phyloP scores from a whole-genome alignment of 2,888 invertebrate genomes.

The Chloroclystis v-ata region DNA sequence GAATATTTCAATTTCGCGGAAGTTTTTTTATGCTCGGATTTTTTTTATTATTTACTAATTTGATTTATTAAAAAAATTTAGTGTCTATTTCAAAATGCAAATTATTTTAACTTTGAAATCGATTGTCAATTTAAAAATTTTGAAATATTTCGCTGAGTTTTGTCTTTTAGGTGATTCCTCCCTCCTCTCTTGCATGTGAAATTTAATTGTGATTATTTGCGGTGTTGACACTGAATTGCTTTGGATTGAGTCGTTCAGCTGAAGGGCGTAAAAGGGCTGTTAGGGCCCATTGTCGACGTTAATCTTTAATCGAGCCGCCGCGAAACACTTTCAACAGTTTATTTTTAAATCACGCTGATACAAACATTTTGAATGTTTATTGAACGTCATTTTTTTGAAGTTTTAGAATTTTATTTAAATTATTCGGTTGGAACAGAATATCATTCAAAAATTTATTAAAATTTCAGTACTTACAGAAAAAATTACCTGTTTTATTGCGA shows the following conservation, averaged over 20 bases:
- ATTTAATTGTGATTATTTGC: constrained; percentile 18
- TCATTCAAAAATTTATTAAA: no score
- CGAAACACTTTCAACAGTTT: background rate
- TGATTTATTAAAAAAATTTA: no score
- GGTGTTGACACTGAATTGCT: background rate
- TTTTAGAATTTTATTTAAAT: no score
- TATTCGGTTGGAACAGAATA: no score
- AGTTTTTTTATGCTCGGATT: no score
- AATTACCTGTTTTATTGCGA: no score
- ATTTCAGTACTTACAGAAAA: no score
- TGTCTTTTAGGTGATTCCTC: background rate
- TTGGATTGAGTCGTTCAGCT: constrained; percentile 17
- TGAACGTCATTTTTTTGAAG: background rate
- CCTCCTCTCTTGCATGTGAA: background rate
- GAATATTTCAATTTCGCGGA: background rate
- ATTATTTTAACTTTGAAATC: no score
- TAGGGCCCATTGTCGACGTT: constrained; percentile 22
- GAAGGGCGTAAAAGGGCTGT: constrained; percentile 22
- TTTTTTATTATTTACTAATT: no score
- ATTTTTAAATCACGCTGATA: background rate
- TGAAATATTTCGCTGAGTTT: background rate
- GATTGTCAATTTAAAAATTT: no score
- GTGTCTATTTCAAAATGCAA: no score
- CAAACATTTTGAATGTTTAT: background rate
- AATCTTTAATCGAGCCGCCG: constrained; percentile 15